These are phyloP conservation scores for Malurus splendens DNA, from an alignment of 2,797 vertebrate genomes.

Conservation along the genomic window DNA sequence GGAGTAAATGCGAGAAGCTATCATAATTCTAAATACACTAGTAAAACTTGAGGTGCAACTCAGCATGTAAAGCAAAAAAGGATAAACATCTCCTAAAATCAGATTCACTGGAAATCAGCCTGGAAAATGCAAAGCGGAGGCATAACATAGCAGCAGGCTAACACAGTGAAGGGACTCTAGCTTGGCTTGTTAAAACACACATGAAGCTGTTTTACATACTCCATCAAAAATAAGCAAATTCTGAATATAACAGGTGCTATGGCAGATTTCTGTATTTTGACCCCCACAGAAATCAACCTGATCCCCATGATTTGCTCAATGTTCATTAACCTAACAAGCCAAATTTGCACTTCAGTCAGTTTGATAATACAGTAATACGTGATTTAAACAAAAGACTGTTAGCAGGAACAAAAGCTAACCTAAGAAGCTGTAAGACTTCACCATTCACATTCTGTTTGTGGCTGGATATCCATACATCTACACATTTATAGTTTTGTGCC, in stretches of 20 bases:
- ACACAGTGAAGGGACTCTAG: not conserved
- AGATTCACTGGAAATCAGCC: not conserved
- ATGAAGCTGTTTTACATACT: not conserved
- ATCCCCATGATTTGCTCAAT: not conserved
- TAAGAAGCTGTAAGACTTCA: not conserved
- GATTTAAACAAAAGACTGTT: not conserved
- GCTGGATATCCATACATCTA: not conserved
- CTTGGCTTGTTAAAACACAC: not conserved
- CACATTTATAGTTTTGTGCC: not conserved
- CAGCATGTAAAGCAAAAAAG: not conserved
- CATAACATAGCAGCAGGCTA: not conserved
- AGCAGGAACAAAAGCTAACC: slow-evolving; percentile 2
- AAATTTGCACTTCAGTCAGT: not conserved
- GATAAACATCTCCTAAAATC: not conserved
- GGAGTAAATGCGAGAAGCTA: not conserved
- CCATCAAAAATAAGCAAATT: not conserved
- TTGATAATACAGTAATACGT: not conserved
- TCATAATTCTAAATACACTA: not conserved
- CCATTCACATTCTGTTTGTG: slow-evolving; percentile 38
- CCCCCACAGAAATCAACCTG: not conserved
- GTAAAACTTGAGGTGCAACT: not conserved
- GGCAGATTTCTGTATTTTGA: not conserved
- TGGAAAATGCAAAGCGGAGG: not conserved
- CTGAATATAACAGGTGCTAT: not conserved
- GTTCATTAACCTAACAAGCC: not conserved